Evolutionary conservation across 23 tunicate species (phyloP).

Genomic region (Trididemnum miniatum): DNA sequence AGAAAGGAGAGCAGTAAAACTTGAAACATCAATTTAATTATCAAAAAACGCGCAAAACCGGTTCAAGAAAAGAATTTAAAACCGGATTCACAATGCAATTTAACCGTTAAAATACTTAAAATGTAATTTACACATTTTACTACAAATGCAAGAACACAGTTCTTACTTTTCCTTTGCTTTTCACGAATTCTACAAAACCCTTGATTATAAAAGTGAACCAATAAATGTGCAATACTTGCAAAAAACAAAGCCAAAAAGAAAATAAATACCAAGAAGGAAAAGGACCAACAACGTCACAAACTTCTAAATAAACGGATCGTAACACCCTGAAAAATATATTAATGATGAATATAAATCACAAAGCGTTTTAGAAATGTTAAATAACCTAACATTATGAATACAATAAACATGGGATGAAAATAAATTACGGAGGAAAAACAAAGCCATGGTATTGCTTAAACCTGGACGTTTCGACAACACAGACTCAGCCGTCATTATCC

Average conservation of each 20-base stretch:
- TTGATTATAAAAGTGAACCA: slow-evolving; percentile 71
- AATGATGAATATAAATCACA: too few species aligned
- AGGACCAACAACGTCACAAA: slow-evolving; percentile 42
- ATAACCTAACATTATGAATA: too few species aligned
- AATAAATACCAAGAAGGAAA: slow-evolving; percentile 79
- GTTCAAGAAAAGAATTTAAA: neutral
- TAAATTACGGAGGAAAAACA: too few species aligned
- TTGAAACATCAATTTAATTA: too few species aligned
- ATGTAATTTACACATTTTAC: neutral
- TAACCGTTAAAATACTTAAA: neutral
- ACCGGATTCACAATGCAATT: too few species aligned
- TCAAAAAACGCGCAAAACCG: neutral
- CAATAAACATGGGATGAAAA: too few species aligned
- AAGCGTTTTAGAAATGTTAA: too few species aligned
- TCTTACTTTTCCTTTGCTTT: slow-evolving; percentile 45
- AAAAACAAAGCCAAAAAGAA: slow-evolving; percentile 38
- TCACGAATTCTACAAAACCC: slow-evolving; percentile 49
- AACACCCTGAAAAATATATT: slow-evolving; percentile 52
- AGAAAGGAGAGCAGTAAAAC: too few species aligned
- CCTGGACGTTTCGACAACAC: too few species aligned
- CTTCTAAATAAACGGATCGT: slow-evolving; percentile 62
- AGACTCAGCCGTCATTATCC: too few species aligned
- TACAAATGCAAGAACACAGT: neutral
- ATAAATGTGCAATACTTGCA: slow-evolving; percentile 79
- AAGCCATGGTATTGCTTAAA: too few species aligned